A percentile compares a stretch with the other conserved stretches of the same genome.
Evolutionary conservation across 2,888 invertebrate species (phyloP).

Genomic region (Drosophila stalkeri): DNA sequence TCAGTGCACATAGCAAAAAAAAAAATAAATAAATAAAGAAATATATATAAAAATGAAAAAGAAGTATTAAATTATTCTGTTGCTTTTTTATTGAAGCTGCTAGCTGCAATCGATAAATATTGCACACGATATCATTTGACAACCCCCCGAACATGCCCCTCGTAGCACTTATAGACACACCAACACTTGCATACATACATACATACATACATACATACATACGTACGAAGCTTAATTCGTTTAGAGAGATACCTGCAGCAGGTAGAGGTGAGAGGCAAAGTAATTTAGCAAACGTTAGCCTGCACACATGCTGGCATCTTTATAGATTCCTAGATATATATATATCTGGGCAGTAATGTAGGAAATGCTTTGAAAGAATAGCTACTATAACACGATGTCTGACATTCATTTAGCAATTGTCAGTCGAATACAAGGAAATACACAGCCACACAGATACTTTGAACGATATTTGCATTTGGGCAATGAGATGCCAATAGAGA

Average conservation of each 20-base stretch:
- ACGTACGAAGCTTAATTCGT: slow-evolving; percentile 49
- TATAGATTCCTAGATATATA: slow-evolving; percentile 31
- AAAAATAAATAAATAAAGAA: not conserved
- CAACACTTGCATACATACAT: slow-evolving; percentile 43
- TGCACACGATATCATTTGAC: slow-evolving; percentile 23
- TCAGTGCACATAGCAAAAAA: slow-evolving; percentile 10
- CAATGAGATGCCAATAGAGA: slow-evolving; percentile 37
- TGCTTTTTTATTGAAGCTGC: slow-evolving; percentile 20
- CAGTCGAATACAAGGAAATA: slow-evolving; percentile 31
- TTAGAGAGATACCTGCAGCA: slow-evolving; percentile 45
- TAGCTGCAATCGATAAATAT: slow-evolving; percentile 28
- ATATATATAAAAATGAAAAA: not conserved
- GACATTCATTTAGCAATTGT: slow-evolving; percentile 49
- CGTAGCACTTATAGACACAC: slow-evolving; percentile 6
- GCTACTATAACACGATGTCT: slow-evolving; percentile 16
- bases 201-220: slow-evolving; percentile 47
- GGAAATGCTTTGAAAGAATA: slow-evolving; percentile 54
- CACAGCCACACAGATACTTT: not conserved
- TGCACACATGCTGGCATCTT: slow-evolving; percentile 17
- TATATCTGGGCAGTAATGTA: slow-evolving; percentile 5
- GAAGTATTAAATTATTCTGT: slow-evolving; percentile 13
- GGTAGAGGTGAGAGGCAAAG: not conserved
- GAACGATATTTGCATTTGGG: slow-evolving; percentile 47
- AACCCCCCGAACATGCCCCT: slow-evolving; percentile 24
- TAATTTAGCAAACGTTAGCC: not conserved